Evolutionary conservation across 2,797 vertebrate genomes (phyloP).

Genomic region (Clarias fuscus): DNA sequence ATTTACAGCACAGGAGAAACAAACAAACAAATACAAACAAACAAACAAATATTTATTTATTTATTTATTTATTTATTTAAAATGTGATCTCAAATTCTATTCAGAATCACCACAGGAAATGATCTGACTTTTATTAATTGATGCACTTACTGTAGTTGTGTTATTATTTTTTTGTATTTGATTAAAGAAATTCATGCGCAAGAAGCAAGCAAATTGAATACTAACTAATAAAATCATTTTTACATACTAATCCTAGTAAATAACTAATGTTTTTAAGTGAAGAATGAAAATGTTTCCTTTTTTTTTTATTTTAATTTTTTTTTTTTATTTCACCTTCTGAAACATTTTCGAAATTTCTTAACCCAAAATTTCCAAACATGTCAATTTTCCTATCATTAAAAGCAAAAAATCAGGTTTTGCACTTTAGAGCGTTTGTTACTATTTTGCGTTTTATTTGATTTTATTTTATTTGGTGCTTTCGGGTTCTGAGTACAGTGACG

Average conservation of each 20-base stretch:
- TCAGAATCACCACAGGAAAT: background rate
- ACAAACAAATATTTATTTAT: too few relatives aligned
- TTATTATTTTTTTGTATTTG: too few relatives aligned
- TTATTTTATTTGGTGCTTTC: background rate
- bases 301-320: too few relatives aligned
- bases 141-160: background rate
- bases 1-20: too few relatives aligned
- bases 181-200: background rate
- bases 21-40: too few relatives aligned
- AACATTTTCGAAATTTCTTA: background rate
- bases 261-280: background rate
- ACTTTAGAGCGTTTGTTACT: background rate
- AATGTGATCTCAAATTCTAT: too few relatives aligned
- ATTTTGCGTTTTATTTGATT: background rate
- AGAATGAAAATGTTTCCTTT: background rate
- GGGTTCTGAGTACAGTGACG: background rate
- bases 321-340: background rate
- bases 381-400: background rate
- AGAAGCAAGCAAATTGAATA: background rate
- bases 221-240: too few relatives aligned
- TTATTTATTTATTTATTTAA: too few relatives aligned
- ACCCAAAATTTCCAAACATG: background rate
- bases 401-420: background rate
- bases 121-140: background rate
- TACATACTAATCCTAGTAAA: too few relatives aligned